Evolutionary conservation across 2,113 vertebrate genomes (phyloP).

Genomic region (Cygnus buccinator): DNA sequence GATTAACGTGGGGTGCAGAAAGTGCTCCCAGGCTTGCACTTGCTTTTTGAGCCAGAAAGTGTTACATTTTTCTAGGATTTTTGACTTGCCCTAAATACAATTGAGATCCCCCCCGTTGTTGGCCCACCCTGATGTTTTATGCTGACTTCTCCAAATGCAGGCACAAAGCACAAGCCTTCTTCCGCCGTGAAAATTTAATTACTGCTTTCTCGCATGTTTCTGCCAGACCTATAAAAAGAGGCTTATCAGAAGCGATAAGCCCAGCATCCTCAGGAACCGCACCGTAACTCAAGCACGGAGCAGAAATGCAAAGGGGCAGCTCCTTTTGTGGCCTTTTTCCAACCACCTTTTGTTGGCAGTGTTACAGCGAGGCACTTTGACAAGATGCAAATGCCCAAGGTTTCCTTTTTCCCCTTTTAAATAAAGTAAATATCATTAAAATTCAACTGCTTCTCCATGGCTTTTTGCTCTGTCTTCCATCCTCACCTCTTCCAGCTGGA

Average conservation of each 20-base stretch:
- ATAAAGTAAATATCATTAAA: background rate
- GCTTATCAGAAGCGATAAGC: background rate
- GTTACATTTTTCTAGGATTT: fast-evolving
- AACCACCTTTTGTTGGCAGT: background rate
- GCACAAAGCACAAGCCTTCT: background rate
- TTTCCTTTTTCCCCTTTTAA: background rate
- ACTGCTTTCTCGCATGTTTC: background rate
- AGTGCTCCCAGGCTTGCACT: background rate
- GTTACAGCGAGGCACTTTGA: background rate
- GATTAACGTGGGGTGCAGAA: background rate
- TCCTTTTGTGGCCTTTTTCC: background rate
- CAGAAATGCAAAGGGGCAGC: background rate
- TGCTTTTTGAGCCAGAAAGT: background rate
- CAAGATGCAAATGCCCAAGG: background rate
- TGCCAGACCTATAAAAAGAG: background rate
- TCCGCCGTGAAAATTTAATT: background rate
- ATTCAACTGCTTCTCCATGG: background rate
- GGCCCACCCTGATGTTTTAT: background rate
- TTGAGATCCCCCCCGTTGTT: fast-evolving
- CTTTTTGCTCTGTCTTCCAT: background rate
- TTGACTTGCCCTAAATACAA: background rate
- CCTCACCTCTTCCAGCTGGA: background rate
- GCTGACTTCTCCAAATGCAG: background rate
- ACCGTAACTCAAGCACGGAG: background rate
- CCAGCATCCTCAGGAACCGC: background rate